Evolutionary conservation across 2,888 invertebrate genomes (phyloP).

Genomic region (Deilephila elpenor): DNA sequence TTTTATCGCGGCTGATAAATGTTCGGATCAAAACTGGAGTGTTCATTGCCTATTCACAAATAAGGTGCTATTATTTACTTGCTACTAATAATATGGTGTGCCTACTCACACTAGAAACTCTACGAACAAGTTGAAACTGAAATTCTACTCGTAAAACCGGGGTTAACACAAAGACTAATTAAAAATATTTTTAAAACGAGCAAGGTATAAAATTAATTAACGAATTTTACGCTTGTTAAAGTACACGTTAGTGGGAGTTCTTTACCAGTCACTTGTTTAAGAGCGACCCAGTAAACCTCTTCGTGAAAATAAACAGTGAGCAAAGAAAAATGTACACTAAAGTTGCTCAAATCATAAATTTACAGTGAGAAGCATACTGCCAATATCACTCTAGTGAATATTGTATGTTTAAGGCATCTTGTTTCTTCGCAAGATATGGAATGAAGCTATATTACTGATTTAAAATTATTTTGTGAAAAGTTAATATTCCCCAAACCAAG

Average conservation of each 20-base stretch:
- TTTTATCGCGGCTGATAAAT: not conserved
- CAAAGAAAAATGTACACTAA: constrained; percentile 7
- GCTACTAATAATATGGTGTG: not conserved
- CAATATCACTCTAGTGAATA: not conserved
- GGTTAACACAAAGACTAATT: constrained; percentile 14
- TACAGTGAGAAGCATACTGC: not conserved
- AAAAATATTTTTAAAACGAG: constrained; percentile 23
- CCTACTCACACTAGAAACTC: not conserved
- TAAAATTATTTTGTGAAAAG: no score
- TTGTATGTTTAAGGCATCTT: not conserved
- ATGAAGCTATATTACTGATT: not conserved
- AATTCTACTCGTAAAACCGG: not conserved
- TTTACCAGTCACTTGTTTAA: constrained; percentile 33
- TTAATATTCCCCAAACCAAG: no score
- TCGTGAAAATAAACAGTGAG: constrained; percentile 34
- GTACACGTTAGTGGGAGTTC: constrained; percentile 30
- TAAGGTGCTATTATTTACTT: not conserved
- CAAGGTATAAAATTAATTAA: constrained; percentile 23
- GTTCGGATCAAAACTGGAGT: not conserved
- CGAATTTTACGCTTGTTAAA: constrained; percentile 17
- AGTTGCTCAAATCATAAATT: constrained; percentile 2
- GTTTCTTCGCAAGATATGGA: not conserved
- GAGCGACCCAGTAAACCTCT: constrained; percentile 31
- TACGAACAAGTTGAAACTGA: not conserved
- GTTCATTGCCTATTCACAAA: not conserved